Conservation (phyloP, 92 coral and sea anemone genomes). For the Epizoanthus rinbou region DNA sequence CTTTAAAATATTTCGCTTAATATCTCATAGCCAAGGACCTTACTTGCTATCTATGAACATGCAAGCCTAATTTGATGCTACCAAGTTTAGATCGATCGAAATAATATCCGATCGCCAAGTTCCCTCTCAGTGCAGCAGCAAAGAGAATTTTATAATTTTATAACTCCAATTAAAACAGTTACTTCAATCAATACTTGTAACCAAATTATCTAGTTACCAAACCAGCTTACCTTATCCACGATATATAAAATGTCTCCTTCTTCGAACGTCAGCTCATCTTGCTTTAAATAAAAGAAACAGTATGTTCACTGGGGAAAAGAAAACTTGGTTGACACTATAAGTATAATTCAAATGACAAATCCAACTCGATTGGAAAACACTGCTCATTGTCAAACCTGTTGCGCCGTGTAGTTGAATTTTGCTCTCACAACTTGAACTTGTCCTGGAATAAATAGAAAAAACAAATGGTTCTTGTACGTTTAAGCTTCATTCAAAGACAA, state of each 20-base stretch:
- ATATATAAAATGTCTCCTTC: constrained; percentile 98
- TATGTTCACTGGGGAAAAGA: background rate
- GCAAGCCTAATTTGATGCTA: background rate
- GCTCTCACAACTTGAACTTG: constrained; percentile 98
- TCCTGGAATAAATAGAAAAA: constrained; percentile 53
- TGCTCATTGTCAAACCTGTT: constrained; percentile 62
- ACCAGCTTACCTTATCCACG: constrained; percentile 76
- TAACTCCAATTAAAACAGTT: background rate
- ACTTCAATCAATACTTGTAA: no score
- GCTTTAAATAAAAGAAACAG: constrained; percentile 57
- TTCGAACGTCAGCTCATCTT: constrained; percentile 94
- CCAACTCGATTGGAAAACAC: no score
- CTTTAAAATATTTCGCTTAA: background rate
- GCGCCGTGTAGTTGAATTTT: constrained; percentile 87
- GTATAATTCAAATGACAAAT: no score
- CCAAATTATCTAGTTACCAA: background rate
- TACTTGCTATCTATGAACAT: background rate
- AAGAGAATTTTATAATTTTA: background rate
- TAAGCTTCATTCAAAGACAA: background rate
- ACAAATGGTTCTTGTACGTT: background rate
- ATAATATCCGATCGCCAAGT: background rate
- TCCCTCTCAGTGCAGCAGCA: background rate
- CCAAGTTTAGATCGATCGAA: background rate
- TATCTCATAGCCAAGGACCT: background rate
- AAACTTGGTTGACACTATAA: background rate